phyloP scores from a whole-genome alignment of 2,888 invertebrate species.

The Lysandra bellargus region DNA sequence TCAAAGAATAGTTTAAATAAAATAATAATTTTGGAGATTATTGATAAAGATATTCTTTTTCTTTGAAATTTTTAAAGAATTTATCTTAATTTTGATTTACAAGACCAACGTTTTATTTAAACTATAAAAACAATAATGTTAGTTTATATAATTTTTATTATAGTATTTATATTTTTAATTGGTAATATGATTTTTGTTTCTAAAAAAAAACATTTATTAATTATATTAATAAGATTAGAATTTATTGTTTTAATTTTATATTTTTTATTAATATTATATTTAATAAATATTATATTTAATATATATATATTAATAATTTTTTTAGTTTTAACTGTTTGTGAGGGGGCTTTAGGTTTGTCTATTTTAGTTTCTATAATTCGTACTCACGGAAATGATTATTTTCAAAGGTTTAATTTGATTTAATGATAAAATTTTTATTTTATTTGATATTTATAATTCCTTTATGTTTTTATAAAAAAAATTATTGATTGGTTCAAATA shows the following conservation, averaged over 20 bases:
- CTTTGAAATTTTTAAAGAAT: conserved; percentile 82
- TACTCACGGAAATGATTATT: conserved; percentile 83
- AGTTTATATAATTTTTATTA: conserved; percentile 57
- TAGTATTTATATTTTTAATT: conserved; percentile 72
- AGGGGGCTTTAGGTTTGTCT: conserved; percentile 82
- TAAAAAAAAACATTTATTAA: conserved; percentile 81
- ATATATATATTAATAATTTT: conserved; percentile 81
- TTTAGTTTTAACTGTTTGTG: conserved; percentile 83
- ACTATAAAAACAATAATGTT: conserved; percentile 78
- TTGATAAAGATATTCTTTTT: conserved; percentile 78
- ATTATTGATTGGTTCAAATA: conserved; percentile 78
- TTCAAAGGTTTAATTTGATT: conserved; percentile 78
- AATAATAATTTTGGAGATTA: conserved; percentile 87
- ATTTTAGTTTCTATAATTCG: conserved; percentile 83
- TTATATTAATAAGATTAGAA: conserved; percentile 81
- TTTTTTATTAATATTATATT: conserved; percentile 72
- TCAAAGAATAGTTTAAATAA: conserved; percentile 83
- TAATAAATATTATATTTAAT: conserved; percentile 68
- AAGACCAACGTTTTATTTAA: conserved; percentile 85
- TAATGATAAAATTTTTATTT: conserved; percentile 80
- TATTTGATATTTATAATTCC: conserved; percentile 73
- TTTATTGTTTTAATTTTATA: conserved; percentile 81
- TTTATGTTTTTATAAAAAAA: conserved; percentile 72
- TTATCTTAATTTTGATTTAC: conserved; percentile 82
- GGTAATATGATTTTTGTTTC: conserved; percentile 77